Base-by-base conservation (phyloP, 2,113 vertebrate species). In the Rattus rattus region DNA sequence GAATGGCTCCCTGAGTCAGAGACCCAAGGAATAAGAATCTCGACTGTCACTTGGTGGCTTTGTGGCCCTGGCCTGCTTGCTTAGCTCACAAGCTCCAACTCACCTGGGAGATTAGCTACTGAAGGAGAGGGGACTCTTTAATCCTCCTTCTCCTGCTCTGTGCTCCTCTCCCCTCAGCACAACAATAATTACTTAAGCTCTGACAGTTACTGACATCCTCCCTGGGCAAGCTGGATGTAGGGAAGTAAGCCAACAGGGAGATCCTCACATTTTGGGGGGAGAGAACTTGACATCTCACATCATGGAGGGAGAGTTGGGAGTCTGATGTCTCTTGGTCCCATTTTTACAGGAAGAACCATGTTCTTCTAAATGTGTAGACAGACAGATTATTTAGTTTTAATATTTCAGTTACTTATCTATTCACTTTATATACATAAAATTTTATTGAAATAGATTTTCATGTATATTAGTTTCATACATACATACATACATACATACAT, bases 91-190 rank as follows among this genome's bases (percentile, higher is more conserved):
- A 61, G 63, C 28, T 52, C 77, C 61, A 1, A 12, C 43, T 94
- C 76, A 54, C 39, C 26, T 52, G 49, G 12, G 20, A 94, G 61
- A 10, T 67, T 36, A 77, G 1, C 54, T 30, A 47, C 36, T 20
- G 6, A 16, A 10, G 33, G 47, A 80, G n/a, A 24, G 19, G 12
- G 24, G 59, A 11, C 43, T n/a, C 0, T 0, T 54, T 17, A 22
- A 16, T 73, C 36, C 9, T 36, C 8, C 17, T n/a, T 47, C 43
- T 24, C 8, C 26, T 49, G 33, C 65, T 14, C 65, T 69, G 65
- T 69, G 65, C 30, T 69, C 30, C 28, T 69, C 28, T 69, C 65
- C 12, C 28, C 30, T 13, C 65, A 30, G 65, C 28, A 30, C 28
- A 30, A 67, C 11, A 65, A 65, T 12, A 65, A 30, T 79, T 47